Percentiles rank a stretch among this genome's conserved stretches.
phyloP scores from a whole-genome alignment of 2,888 invertebrate genomes.

The Drosophila paranaensis region DNA sequence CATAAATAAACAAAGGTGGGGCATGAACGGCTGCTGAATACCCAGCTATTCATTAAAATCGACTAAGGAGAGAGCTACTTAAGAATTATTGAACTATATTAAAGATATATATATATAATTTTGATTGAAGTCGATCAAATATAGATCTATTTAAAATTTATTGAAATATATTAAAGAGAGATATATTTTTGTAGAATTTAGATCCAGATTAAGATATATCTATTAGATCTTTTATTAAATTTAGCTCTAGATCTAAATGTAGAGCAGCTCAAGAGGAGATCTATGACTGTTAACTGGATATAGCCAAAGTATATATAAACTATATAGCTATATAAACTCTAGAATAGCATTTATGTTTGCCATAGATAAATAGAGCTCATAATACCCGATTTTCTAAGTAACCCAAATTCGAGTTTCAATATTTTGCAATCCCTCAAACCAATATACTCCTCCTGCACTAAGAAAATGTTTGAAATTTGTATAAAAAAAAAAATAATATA shows the following conservation, averaged over 20 bases:
- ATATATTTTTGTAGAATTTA: too few relatives aligned
- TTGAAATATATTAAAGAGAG: too few relatives aligned
- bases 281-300: not conserved
- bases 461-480: slow-evolving; percentile 1
- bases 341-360: not conserved
- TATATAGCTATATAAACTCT: not conserved
- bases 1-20: slow-evolving; percentile 9
- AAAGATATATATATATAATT: not conserved
- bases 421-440: not conserved
- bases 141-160: too few relatives aligned
- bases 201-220: too few relatives aligned
- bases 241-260: not conserved
- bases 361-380: not conserved
- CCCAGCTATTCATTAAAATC: not conserved
- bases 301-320: not conserved
- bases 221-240: not conserved
- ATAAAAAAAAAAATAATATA: too few relatives aligned
- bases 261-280: not conserved
- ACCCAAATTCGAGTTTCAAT: not conserved
- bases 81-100: not conserved
- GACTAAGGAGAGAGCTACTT: too few relatives aligned
- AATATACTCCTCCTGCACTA: not conserved
- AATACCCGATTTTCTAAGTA: not conserved
- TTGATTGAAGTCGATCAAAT: too few relatives aligned
- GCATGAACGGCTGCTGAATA: not conserved